phyloP scores from a whole-genome alignment of 2,113 vertebrate genomes.

The Ascaphus truei region DNA sequence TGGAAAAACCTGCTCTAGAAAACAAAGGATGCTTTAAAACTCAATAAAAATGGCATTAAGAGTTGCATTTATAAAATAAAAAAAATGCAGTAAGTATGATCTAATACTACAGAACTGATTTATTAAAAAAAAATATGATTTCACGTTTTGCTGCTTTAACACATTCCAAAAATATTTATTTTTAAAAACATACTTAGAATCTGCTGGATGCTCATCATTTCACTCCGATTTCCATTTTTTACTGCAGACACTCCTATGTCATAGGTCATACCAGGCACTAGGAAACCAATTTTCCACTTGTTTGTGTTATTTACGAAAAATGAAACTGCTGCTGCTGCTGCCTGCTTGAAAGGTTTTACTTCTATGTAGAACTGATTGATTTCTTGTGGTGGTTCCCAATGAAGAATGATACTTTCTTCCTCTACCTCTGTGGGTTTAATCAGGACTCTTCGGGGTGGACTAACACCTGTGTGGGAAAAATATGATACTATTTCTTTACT shows the following conservation, averaged over 20 bases:
- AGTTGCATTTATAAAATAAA: background rate
- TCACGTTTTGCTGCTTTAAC: background rate
- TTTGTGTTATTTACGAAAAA: conserved; percentile 56
- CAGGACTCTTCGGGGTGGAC: conserved; percentile 56
- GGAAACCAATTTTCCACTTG: conserved; percentile 56
- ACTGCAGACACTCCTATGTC: conserved; percentile 66
- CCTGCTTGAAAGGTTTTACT: conserved; percentile 40
- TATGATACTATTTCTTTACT: no score
- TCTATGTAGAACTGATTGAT: conserved; percentile 60
- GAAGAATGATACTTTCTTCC: conserved; percentile 61
- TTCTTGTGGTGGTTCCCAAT: conserved; percentile 60
- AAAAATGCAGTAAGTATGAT: no score
- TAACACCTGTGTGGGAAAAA: conserved; percentile 50
- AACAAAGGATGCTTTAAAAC: no score
- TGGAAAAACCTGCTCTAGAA: no score
- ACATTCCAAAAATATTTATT: background rate
- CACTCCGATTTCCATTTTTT: conserved; percentile 65
- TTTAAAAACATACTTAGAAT: conserved; percentile 69
- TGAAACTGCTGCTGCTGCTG: conserved; percentile 28
- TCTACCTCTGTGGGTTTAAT: conserved; percentile 46
- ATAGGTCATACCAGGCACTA: conserved; percentile 72
- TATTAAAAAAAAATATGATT: background rate
- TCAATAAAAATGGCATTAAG: no score
- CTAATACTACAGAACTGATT: no score
- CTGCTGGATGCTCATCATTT: conserved; percentile 56